These are phyloP conservation scores for Fragum fragum DNA, from an alignment of 2,888 invertebrate species.

Conservation along the genomic window DNA sequence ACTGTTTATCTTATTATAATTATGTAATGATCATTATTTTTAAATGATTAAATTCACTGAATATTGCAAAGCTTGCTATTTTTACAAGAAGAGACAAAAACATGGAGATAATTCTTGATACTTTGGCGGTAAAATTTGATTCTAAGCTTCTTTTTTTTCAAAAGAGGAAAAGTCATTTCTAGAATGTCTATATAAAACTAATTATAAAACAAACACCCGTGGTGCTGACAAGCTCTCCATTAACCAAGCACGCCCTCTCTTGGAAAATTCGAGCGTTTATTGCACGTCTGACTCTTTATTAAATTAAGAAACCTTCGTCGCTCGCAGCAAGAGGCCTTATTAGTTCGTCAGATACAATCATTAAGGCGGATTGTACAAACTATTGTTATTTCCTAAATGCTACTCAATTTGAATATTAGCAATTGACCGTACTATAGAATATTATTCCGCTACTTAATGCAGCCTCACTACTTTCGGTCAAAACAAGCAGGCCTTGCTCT, in stretches of 20 bases:
- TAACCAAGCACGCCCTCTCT: conserved; percentile 18
- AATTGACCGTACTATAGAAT: conserved; percentile 65
- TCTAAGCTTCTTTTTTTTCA: too few species aligned
- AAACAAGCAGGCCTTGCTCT: conserved; percentile 46
- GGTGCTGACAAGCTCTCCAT: conserved; percentile 25
- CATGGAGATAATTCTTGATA: too few species aligned
- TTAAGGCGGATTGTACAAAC: conserved; percentile 61
- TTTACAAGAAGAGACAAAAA: too few species aligned
- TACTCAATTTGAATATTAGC: conserved; percentile 61
- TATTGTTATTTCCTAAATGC: conserved; percentile 66
- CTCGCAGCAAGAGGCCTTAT: conserved; percentile 69
- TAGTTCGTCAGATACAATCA: conserved; percentile 71
- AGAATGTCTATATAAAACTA: conserved; percentile 27
- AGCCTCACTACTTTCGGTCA: conserved; percentile 39
- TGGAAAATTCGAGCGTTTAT: conserved; percentile 28
- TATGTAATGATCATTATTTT: too few species aligned
- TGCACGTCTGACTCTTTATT: conserved; percentile 64
- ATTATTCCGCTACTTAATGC: conserved; percentile 48
- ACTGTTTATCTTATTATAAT: too few species aligned
- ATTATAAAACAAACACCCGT: conserved; percentile 32
- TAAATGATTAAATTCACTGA: too few species aligned
- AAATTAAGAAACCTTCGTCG: conserved; percentile 65
- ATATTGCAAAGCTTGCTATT: too few species aligned
- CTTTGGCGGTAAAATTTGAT: too few species aligned
- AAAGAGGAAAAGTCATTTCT: not conserved